Evolutionary conservation across 2,888 invertebrate genomes (phyloP).

Genomic region (Drosophila trichaetosa): DNA sequence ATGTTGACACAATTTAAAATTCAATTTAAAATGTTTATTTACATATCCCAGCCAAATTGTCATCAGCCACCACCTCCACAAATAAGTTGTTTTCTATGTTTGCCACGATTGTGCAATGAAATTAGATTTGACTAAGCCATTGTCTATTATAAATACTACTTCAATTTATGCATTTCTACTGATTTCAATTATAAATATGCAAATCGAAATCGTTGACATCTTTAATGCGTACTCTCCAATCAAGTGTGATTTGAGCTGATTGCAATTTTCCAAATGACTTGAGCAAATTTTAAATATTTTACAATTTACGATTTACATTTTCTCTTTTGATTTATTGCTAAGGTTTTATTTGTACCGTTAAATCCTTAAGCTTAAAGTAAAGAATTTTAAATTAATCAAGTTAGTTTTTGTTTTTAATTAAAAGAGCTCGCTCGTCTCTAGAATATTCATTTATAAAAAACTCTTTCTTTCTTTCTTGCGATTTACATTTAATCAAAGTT

Average conservation of each 20-base stretch:
- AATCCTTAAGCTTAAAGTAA: background rate
- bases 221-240: background rate
- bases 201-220: background rate
- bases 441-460: too few relatives aligned
- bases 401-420: background rate
- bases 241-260: background rate
- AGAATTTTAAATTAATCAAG: background rate
- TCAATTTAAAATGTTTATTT: conserved; percentile 70
- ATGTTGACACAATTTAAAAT: conserved; percentile 73
- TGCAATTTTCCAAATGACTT: background rate
- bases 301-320: background rate
- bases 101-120: conserved; percentile 38
- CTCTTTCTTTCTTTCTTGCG: background rate
- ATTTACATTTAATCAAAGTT: background rate
- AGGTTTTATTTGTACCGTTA: background rate
- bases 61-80: conserved; percentile 1
- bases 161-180: background rate
- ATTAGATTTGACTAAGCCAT: conserved; percentile 50
- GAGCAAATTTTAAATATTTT: background rate
- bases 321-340: background rate
- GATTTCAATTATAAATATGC: conserved; percentile 17
- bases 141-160: conserved; percentile 37
- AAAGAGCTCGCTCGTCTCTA: background rate
- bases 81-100: conserved; percentile 11
- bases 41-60: conserved; percentile 47